Conservation (phyloP, 2,113 vertebrate species). For the Microtus ochrogaster region DNA sequence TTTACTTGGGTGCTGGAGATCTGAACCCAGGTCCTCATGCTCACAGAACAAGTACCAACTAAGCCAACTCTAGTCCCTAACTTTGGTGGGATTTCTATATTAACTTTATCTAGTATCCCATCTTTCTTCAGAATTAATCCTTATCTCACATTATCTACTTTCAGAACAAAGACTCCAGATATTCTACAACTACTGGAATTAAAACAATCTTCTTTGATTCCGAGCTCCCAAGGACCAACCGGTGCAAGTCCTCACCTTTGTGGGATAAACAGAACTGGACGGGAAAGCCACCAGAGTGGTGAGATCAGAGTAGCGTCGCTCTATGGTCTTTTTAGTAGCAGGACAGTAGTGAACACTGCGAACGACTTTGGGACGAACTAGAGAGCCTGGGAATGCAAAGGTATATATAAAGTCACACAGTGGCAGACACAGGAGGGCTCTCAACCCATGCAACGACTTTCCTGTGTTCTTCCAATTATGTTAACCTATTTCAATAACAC, state of each 20-base stretch:
- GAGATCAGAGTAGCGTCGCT: conserved; percentile 96
- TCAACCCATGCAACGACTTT: neutral
- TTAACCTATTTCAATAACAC: neutral
- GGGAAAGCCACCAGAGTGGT: conserved; percentile 97
- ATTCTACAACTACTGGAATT: neutral
- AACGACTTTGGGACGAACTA: conserved; percentile 96
- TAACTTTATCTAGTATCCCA: neutral
- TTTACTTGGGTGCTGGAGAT: neutral
- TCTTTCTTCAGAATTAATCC: neutral
- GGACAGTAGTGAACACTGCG: conserved; percentile 98
- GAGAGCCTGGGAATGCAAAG: conserved; percentile 89
- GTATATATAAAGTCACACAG: neutral
- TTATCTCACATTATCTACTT: neutral
- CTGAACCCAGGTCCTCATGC: neutral
- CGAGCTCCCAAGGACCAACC: neutral
- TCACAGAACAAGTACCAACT: neutral
- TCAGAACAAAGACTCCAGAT: neutral
- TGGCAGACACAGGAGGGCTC: neutral
- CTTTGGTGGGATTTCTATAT: neutral
- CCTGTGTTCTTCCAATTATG: neutral
- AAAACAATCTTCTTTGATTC: conserved; percentile 28
- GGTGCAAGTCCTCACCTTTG: conserved; percentile 89
- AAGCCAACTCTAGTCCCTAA: neutral
- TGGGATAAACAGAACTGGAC: conserved; percentile 95
- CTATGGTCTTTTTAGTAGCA: conserved; percentile 96